Evolutionary conservation across 2,113 vertebrate species (phyloP).

Genomic region (Pygoscelis adeliae): DNA sequence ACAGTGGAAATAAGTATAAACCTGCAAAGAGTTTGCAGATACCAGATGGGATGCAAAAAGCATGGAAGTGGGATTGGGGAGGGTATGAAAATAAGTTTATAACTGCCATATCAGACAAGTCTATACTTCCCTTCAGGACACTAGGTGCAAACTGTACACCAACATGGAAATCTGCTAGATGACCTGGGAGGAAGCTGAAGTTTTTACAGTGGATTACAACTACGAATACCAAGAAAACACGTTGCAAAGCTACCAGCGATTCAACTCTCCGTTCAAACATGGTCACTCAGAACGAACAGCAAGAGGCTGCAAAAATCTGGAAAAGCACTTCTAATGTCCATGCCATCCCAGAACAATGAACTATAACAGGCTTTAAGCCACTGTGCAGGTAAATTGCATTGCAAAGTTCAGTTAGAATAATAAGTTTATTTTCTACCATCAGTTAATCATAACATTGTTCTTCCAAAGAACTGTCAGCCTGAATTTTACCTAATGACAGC

Average conservation of each 20-base stretch:
- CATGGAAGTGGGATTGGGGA: not conserved
- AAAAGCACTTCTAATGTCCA: conserved; percentile 27
- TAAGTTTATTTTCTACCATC: conserved; percentile 9
- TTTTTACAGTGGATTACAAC: conserved; percentile 35
- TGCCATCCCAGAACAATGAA: conserved; percentile 40
- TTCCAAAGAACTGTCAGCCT: conserved; percentile 9
- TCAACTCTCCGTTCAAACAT: not conserved
- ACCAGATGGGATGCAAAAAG: not conserved
- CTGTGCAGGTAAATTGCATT: conserved; percentile 67
- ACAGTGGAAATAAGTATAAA: not conserved
- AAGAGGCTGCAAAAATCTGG: conserved; percentile 24
- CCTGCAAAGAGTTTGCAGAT: not conserved
- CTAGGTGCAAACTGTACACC: not conserved
- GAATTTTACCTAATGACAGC: conserved; percentile 4
- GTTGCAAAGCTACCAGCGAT: not conserved
- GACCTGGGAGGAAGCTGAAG: conserved; percentile 11
- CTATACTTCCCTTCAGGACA: conserved; percentile 53
- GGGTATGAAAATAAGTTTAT: not conserved
- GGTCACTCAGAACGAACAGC: not conserved
- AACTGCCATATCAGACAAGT: not conserved
- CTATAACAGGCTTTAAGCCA: conserved; percentile 15
- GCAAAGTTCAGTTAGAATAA: not conserved
- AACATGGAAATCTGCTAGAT: conserved; percentile 13
- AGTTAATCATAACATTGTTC: not conserved
- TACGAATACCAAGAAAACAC: not conserved